Base-by-base conservation (phyloP, 2,113 vertebrate genomes). In the Antechinus flavipes region DNA sequence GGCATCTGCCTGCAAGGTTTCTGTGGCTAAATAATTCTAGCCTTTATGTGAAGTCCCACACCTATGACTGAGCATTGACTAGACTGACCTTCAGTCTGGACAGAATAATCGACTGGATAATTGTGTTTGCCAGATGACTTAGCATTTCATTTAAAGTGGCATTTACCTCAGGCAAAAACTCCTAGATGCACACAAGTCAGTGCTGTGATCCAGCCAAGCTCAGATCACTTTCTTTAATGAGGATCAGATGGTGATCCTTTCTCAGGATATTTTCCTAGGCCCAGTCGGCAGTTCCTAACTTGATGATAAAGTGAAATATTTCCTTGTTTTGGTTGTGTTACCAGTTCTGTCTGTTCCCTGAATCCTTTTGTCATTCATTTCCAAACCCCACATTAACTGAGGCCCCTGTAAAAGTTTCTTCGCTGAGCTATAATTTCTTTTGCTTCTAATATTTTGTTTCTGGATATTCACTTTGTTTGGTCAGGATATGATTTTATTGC, bases 71-170 rank as follows among this genome's bases (percentile, higher is more conserved):
- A 98, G 30, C 95, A 97, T 96, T 91, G 76, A 98, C 16, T 90
- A 94, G 91, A 93, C 19, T 49, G 46, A 92, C 22, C 24, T 92
- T 94, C 58, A 90, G 24, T 68, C 42, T 91, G 35, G 89, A 93
- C 96, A 35, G 11, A 35, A 97, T 96, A 97, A 97, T 97, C 94
- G 96, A 92, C 61, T 9, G 93, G 95, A 97, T 97, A 97, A 97
- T 94, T 95, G 91, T 96, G 95, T 97, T 91, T 97, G 97, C 94
- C 96, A 97, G 97, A 96, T 92, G 90, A 91, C 94, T 96, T 97
- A 95, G 90, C 92, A 95, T 97, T 98, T 97, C 89, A 95, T 98
- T 98, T 76, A 98, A 94, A 94, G 96, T 95, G 95, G 92, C 91
- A 96, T 98, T 98, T 98, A 55, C 90, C 76, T 97, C 94, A 95